Evolutionary conservation across 2,888 invertebrate species (phyloP), one percentile per base, ranked within the genome.

Genomic region (Drepanosiphum platanoidis): DNA sequence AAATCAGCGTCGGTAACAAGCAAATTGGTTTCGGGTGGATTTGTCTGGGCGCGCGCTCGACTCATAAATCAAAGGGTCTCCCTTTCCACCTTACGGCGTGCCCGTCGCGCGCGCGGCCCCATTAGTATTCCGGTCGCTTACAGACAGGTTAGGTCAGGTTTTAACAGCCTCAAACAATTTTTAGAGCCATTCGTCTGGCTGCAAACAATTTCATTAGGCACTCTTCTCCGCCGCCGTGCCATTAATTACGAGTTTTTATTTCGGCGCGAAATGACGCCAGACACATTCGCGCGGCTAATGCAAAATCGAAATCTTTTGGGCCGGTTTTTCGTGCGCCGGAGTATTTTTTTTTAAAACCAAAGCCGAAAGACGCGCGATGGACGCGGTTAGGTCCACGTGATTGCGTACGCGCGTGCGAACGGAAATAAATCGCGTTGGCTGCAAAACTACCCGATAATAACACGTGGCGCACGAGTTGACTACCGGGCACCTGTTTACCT

Each of bases 1-100:
- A 84, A 84, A 84, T 84, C 75, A 75, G 66, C 66, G 83, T 75
- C 68, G 66, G 75, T 84, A 84, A 75, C 74, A 68, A 75, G 74
- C 64, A 66, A 75, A 84, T 84, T 74, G 66, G 68, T 75, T 75
- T 64, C 27, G 74, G 83, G 66, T 66, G 64, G 52, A 66, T 84
- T 75, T 75, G 71, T 81, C 58, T 30, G 81, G 52, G 66, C 70
- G 80, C 70, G 66, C 70, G 80, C 70, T 70, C 18, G 22, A 4
- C 52, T 30, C 83, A 30, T 84, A 84, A 84, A 84, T 84, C 83
- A 84, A 75, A 75, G 8, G 13, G 66, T 64, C 61, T n/a, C 66
- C 34, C 75, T 5, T 42, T 36, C 66, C 22, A n/a, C 66, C 83
- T 36, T 2, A 22, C 52, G 15, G 34, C 7, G 46, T 36, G 11